Percentiles rank a stretch among this genome's conserved stretches.
phyloP scores from a whole-genome alignment of 2,888 invertebrate species.

The Alsophila aescularia region DNA sequence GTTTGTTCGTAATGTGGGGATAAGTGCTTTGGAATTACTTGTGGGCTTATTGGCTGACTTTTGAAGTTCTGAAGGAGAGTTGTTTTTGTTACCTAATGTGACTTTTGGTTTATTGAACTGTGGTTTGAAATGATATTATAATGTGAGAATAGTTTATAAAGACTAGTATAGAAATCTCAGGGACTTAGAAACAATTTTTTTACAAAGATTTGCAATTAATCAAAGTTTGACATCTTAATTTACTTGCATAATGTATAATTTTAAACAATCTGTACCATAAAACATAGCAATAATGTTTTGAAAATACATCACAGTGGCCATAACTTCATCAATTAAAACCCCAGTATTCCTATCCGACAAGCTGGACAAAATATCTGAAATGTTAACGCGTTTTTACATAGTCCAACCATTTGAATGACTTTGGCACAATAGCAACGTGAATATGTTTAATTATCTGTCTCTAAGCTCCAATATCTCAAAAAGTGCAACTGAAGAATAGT shows the following conservation, averaged over 20 bases:
- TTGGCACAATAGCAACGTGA: too few species aligned
- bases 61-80: not conserved
- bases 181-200: not conserved
- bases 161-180: too few species aligned
- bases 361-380: not conserved
- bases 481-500: too few species aligned
- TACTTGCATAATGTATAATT: not conserved
- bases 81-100: conserved; percentile 4
- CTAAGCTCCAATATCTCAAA: too few species aligned
- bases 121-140: not conserved
- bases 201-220: not conserved
- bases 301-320: not conserved
- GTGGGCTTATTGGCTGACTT: conserved; percentile 12
- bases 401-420: not conserved
- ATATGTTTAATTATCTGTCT: too few species aligned
- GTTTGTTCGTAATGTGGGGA: conserved; percentile 26
- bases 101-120: not conserved
- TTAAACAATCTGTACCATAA: not conserved
- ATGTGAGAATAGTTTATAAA: too few species aligned
- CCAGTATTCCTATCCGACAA: not conserved
- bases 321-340: not conserved
- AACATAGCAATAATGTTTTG: not conserved
- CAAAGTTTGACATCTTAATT: not conserved
- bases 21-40: conserved; percentile 21
- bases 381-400: not conserved